Conservation (phyloP, 2,888 invertebrate genomes). For the Dryadula phaetusa region DNA sequence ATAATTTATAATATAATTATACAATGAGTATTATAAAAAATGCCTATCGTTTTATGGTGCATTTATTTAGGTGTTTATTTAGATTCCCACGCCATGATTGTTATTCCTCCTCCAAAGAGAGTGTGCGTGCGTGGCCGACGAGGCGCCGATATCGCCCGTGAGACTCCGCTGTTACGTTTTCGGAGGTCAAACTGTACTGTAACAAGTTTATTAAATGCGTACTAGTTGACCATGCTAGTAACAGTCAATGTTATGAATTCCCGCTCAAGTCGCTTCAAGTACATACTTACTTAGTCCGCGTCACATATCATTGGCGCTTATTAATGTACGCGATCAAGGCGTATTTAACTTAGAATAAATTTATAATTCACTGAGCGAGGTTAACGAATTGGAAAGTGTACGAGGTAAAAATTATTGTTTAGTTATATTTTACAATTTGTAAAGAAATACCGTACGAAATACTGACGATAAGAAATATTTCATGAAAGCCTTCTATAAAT, state of each 20-base stretch:
- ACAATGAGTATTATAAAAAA: too few relatives aligned
- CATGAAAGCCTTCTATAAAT: background rate
- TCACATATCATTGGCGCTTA: constrained; percentile 16
- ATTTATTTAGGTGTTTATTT: constrained; percentile 59
- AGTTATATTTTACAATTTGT: background rate
- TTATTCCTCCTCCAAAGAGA: constrained; percentile 69
- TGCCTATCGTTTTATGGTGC: background rate
- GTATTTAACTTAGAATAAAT: constrained; percentile 15
- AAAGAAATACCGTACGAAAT: background rate
- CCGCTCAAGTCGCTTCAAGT: constrained; percentile 26
- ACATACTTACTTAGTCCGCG: constrained; percentile 4
- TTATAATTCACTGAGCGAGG: constrained; percentile 8
- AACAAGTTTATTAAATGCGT: constrained; percentile 47
- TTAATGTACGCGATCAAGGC: constrained; percentile 21
- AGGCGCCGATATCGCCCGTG: constrained; percentile 54
- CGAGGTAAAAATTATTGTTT: background rate
- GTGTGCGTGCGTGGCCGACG: constrained; percentile 59
- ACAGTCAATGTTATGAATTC: constrained; percentile 36
- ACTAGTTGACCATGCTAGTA: constrained; percentile 44
- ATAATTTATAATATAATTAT: too few relatives aligned
- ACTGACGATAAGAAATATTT: background rate
- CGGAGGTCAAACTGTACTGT: constrained; percentile 52
- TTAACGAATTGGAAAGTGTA: constrained; percentile 21
- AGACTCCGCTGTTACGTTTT: constrained; percentile 59
- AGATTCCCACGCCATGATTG: constrained; percentile 78